Evolutionary conservation across 2,797 vertebrate genomes (phyloP), one percentile per base, ranked within the genome.

Genomic region (Gallinago nigripennis): DNA sequence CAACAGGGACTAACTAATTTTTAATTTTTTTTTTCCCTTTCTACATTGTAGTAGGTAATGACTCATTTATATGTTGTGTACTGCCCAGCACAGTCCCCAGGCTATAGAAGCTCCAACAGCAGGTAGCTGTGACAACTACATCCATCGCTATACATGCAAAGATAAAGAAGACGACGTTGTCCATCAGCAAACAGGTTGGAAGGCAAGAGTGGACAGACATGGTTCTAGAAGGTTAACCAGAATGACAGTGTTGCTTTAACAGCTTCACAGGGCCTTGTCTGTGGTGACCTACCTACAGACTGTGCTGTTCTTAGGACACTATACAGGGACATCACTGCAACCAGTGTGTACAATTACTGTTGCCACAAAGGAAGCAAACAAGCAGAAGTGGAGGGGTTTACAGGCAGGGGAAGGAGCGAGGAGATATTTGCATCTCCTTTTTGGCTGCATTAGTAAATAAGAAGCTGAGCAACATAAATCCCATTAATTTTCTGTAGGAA

Each of bases 401-500:
- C 9, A 20, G 28, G 39, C 28, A 1, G 3, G 2, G 6, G 13
- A 5, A 10, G 21, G 3, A 56, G 3, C 14, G 6, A 12, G 35
- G 11, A 86, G 37, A 53, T 71, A 54, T 20, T 80, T 85, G 20
- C 61, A 46, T 56, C 61, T 75, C 41, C 30, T 72, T 82, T 84
- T 85, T 82, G 64, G 24, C 23, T 92, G 39, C 53, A 6, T 78
- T 91, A 81, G 68, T 83, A 88, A 90, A 88, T 58, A 92, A 91
- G 35, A n/a, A 89, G 63, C 61, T 24, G 28, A 94, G 57, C 43
- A 87, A 83, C 51, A 65, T 19, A 81, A 79, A 90, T 60, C 43
- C 65, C 28, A 58, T 86, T 82, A 84, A 70, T 95, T 88, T 92
- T 94, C 88, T 51, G 56, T 24, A 76, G 50, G 63, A 92, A 88